Evolutionary conservation across 2,113 vertebrate species (phyloP).

Genomic region (Delphinus delphis): DNA sequence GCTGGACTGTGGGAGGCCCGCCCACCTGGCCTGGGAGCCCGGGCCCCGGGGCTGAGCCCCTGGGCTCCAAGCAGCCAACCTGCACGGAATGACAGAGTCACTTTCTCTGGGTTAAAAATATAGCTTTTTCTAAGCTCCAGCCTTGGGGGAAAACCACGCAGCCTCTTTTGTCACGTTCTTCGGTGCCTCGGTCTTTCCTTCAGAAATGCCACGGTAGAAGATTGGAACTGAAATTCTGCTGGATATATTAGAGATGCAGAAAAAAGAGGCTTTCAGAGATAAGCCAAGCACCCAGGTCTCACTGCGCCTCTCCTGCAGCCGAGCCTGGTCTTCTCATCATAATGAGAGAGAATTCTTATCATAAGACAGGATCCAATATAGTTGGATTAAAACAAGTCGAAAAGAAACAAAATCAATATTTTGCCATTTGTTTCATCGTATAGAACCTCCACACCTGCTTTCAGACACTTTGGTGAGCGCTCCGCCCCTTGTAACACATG

Average conservation of each 20-base stretch:
- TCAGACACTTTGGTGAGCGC: background rate
- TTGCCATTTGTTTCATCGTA: constrained; percentile 14
- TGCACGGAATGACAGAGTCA: background rate
- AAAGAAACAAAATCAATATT: constrained; percentile 58
- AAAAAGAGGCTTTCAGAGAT: background rate
- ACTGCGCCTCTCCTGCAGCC: background rate
- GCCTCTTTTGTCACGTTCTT: background rate
- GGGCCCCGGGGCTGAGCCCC: background rate
- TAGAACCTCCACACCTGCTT: background rate
- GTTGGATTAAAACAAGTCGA: constrained; percentile 40
- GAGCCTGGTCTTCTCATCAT: background rate
- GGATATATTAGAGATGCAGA: background rate
- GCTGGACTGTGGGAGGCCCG: accelerated
- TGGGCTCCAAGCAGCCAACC: background rate
- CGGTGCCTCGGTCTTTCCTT: background rate
- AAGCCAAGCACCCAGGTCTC: background rate
- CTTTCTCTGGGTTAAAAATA: background rate
- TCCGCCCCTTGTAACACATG: constrained; percentile 27
- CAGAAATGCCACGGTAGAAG: background rate
- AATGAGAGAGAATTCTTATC: background rate
- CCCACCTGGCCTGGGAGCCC: background rate
- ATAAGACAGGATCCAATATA: background rate
- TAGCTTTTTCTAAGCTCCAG: background rate
- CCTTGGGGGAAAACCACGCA: background rate
- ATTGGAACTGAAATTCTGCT: background rate